Conservation (phyloP, 2,888 invertebrate genomes). For the Tholera decimalis region DNA sequence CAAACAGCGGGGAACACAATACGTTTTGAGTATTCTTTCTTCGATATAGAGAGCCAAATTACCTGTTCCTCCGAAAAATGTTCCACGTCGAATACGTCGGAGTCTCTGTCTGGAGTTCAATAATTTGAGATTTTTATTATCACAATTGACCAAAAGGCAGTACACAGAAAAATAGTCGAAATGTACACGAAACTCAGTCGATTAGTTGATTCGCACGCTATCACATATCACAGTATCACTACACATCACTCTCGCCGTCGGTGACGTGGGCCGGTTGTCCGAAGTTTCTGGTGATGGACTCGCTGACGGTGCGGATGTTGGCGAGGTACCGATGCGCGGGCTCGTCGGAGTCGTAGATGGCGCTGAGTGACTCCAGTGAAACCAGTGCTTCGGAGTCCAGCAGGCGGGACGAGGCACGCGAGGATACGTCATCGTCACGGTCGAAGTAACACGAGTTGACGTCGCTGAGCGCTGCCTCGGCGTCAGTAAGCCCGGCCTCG, state of each 20-base stretch:
- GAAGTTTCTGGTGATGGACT: slow-evolving; percentile 95
- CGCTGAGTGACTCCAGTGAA: slow-evolving; percentile 95
- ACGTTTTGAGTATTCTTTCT: slow-evolving; percentile 81
- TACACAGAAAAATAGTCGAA: slow-evolving; percentile 64
- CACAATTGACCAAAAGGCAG: slow-evolving; percentile 77
- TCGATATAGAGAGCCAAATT: slow-evolving; percentile 82
- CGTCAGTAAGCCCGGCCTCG: slow-evolving; percentile 96
- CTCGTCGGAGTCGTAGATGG: slow-evolving; percentile 95
- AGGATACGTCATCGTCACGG: slow-evolving; percentile 95
- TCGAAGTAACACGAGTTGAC: slow-evolving; percentile 96
- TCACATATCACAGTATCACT: slow-evolving; percentile 73
- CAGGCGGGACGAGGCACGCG: slow-evolving; percentile 95
- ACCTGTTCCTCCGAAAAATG: slow-evolving; percentile 63
- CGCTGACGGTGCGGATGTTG: slow-evolving; percentile 94
- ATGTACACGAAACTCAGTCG: slow-evolving; percentile 53
- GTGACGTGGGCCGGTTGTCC: slow-evolving; percentile 93
- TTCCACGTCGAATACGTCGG: slow-evolving; percentile 66
- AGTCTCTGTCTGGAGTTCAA: slow-evolving; percentile 73
- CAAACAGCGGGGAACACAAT: slow-evolving; percentile 58
- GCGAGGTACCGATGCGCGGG: slow-evolving; percentile 93
- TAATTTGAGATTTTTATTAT: slow-evolving; percentile 74
- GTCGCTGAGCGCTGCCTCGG: slow-evolving; percentile 96
- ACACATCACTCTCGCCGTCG: slow-evolving; percentile 93
- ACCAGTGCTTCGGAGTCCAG: slow-evolving; percentile 95
- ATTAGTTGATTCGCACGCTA: slow-evolving; percentile 57